Conservation (phyloP, 2,888 invertebrate genomes). For the Orthonevra nobilis region DNA sequence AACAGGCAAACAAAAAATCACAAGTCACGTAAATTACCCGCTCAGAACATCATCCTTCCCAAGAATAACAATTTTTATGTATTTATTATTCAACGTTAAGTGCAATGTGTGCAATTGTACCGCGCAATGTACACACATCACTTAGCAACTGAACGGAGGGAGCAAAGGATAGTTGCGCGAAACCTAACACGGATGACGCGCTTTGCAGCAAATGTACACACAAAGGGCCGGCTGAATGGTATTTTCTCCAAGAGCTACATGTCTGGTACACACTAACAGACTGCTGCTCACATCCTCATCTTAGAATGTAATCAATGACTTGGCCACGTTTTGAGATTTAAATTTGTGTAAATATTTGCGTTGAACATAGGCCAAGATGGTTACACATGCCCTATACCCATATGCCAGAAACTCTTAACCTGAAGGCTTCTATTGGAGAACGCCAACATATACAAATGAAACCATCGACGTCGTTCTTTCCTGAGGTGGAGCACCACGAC, state of each 20-base stretch:
- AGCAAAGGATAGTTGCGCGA: not conserved
- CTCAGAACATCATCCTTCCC: constrained; percentile 37
- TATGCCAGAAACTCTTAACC: constrained; percentile 7
- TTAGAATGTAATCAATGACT: constrained; percentile 49
- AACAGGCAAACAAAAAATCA: not conserved
- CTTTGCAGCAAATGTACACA: constrained; percentile 60
- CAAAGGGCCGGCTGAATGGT: constrained; percentile 39
- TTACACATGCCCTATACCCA: not conserved
- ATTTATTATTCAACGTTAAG: constrained; percentile 54
- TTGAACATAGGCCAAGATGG: constrained; percentile 18
- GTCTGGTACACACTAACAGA: constrained; percentile 16
- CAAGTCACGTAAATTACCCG: constrained; percentile 47
- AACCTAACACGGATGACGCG: constrained; percentile 53
- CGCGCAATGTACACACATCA: constrained; percentile 6
- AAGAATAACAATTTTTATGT: constrained; percentile 51
- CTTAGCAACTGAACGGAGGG: constrained; percentile 16
- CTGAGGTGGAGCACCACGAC: too few relatives aligned
- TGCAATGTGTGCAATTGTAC: constrained; percentile 39
- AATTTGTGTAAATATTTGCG: constrained; percentile 62
- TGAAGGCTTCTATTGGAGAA: not conserved
- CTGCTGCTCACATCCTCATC: constrained; percentile 2
- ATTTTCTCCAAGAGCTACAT: constrained; percentile 51
- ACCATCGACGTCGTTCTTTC: not conserved
- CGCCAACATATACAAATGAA: constrained; percentile 7
- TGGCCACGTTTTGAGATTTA: constrained; percentile 57